Base-by-base conservation (phyloP, 2,113 vertebrate genomes). In the Erpornis zantholeuca region DNA sequence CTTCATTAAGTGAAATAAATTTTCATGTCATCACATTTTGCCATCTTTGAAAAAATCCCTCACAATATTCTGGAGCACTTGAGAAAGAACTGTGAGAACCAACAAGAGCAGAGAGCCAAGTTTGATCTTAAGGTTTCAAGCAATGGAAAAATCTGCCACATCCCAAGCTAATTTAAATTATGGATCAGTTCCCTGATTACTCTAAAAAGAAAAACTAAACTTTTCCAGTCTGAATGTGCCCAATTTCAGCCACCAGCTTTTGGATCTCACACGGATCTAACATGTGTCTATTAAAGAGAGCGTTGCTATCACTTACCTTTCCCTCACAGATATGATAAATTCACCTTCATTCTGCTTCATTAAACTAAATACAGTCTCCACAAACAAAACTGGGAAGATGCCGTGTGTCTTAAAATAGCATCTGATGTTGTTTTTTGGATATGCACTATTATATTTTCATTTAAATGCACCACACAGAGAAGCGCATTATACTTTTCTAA, bases 71-170 rank as follows among this genome's bases (percentile, higher is more conserved):
- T 93, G 90, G 68, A 97, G 86, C 52, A 50, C 4, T 80, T 63
- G 35, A 73, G 68, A 91, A 80, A 29, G 28, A 9, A n/a, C 75
- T 90, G 73, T 1, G 36, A 94, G 80, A 93, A 86, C 68, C 42
- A 77, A 71, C n/a, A 77, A 25, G 28, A 92, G 69, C 9, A 7
- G 60, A 88, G 68, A 94, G 93, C 92, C 96, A 97, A 96, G 83
- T 86, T 29, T 82, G 82, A 96, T 92, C 82, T 81, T 85, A 95
- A 83, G 76, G 52, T 78, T 90, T 94, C 76, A 72, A 33, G 88
- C 70, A 90, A 95, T 93, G 96, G 96, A 95, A 96, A 90, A 97
- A 93, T 88, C 85, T 81, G 85, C 88, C 90, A 92, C 93, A 97
- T 93, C 88, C 82, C 38, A 10, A 92, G 83, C 60, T 95, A 84